These are phyloP conservation scores for Microcebus ravelobensis DNA, from an alignment of 2,113 vertebrate species.

Conservation along the genomic window DNA sequence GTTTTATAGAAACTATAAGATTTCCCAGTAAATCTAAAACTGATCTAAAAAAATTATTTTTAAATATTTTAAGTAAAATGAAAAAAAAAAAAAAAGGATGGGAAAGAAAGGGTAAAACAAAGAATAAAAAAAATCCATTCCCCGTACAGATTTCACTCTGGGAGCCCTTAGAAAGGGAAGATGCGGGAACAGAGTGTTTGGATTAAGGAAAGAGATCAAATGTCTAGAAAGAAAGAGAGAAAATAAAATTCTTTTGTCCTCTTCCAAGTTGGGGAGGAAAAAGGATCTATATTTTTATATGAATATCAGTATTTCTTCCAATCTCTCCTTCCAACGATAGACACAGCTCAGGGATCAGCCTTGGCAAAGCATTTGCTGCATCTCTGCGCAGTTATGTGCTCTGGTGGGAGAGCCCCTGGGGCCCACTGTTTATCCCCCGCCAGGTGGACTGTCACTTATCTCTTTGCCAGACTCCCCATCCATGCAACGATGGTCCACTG, in stretches of 20 bases:
- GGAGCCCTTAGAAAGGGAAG: neutral
- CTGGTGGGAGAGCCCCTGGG: neutral
- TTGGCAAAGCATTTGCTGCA: neutral
- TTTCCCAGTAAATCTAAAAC: constrained; percentile 33
- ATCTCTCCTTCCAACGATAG: neutral
- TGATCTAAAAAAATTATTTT: neutral
- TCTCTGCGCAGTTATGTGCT: neutral
- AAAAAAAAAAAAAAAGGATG: neutral
- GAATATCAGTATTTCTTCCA: neutral
- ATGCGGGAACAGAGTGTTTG: neutral
- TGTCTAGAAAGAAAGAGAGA: neutral
- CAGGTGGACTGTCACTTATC: neutral
- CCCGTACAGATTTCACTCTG: neutral
- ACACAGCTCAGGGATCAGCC: neutral
- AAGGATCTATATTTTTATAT: neutral
- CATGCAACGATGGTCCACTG: accelerated
- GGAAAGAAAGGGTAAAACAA: neutral
- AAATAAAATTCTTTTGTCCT: neutral
- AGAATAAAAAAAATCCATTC: neutral
- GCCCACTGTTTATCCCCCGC: neutral
- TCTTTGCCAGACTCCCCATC: neutral
- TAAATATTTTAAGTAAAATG: neutral
- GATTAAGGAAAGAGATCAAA: neutral
- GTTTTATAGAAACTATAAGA: neutral
- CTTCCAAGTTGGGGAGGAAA: neutral